Conservation (phyloP, 2,888 invertebrate genomes). For the Iselma pallidipennis region DNA sequence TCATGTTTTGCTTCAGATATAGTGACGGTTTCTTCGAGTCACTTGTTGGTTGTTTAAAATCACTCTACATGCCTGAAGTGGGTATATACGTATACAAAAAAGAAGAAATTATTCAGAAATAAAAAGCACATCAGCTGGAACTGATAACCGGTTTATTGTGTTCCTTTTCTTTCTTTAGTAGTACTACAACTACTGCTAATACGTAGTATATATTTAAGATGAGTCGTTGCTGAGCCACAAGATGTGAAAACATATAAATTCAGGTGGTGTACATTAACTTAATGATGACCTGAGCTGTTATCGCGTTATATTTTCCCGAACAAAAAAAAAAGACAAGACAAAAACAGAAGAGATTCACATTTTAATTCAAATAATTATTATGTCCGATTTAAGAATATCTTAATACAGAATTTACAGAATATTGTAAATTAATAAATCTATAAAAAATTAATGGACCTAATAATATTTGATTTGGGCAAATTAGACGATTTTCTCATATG, state of each 20-base stretch:
- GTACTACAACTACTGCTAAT: constrained; percentile 56
- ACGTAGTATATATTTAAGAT: constrained; percentile 53
- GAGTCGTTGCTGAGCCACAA: constrained; percentile 38
- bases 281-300: constrained; percentile 16
- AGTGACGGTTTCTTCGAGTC: constrained; percentile 33
- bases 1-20: constrained; percentile 31
- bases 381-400: no score
- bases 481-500: constrained; percentile 20
- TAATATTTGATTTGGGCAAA: not conserved
- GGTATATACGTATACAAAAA: constrained; percentile 50
- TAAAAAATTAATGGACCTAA: no score
- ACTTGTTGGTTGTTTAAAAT: constrained; percentile 43
- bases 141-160: constrained; percentile 53
- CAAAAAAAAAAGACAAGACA: not conserved
- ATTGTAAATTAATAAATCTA: no score
- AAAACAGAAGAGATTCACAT: not conserved
- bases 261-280: constrained; percentile 21
- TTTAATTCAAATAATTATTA: not conserved
- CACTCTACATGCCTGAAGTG: constrained; percentile 51
- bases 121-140: constrained; percentile 57
- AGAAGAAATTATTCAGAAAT: constrained; percentile 49
- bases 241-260: constrained; percentile 23
- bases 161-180: constrained; percentile 50
- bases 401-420: no score
- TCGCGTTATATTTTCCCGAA: not conserved